Percentiles rank a stretch among this genome's conserved stretches.
Conservation (phyloP, 2,797 vertebrate species). For the Pseudocheirus occidentalis region DNA sequence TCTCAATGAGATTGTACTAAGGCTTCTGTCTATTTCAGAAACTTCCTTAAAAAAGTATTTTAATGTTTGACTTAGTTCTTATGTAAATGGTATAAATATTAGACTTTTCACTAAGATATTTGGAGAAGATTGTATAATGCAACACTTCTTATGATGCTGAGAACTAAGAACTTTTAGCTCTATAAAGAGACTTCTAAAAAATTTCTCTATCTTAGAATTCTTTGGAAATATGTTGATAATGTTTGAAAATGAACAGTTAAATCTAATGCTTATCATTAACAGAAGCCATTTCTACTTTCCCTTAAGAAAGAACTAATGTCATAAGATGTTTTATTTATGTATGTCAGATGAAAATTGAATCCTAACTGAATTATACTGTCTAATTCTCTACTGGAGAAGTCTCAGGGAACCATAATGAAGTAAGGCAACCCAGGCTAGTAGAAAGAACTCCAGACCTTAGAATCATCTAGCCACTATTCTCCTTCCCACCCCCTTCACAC, state of each 20-base stretch:
- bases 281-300: neutral
- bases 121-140: neutral
- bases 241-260: neutral
- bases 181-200: neutral
- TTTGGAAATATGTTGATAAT: neutral
- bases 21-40: constrained; percentile 35
- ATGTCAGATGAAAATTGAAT: neutral
- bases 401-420: neutral
- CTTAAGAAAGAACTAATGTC: neutral
- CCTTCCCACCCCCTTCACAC: neutral
- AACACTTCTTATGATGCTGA: neutral
- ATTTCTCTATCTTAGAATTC: neutral
- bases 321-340: neutral
- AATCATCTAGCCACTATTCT: neutral
- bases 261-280: neutral
- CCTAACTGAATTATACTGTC: neutral
- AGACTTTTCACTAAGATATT: constrained; percentile 19
- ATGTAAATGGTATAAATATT: constrained; percentile 10
- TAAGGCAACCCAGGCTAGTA: neutral
- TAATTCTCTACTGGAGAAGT: neutral
- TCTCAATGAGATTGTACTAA: constrained; percentile 11
- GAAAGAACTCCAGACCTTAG: neutral
- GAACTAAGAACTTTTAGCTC: neutral
- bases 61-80: neutral
- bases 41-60: neutral